A percentile compares a stretch with the other conserved stretches of the same genome.
Conservation (phyloP, 2,797 vertebrate genomes). For the Sternotherus odoratus region DNA sequence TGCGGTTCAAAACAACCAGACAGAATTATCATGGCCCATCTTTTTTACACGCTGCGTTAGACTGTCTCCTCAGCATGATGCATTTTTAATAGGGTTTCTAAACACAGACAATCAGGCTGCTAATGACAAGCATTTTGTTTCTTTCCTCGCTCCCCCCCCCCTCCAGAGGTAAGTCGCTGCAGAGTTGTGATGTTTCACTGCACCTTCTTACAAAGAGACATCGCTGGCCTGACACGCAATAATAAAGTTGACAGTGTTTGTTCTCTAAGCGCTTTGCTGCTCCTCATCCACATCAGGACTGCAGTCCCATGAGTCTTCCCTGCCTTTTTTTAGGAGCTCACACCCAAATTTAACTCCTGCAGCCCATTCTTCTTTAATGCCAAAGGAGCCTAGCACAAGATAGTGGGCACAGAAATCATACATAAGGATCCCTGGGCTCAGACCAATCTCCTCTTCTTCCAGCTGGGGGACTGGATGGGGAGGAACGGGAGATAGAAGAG, state of each 20-base stretch:
- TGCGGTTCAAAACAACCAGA: constrained; percentile 81
- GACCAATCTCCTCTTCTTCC: constrained; percentile 43
- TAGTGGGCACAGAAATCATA: constrained; percentile 44
- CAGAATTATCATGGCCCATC: constrained; percentile 81
- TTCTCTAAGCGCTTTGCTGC: neutral
- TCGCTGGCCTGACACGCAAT: constrained; percentile 29
- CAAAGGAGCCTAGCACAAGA: constrained; percentile 2
- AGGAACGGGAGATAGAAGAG: constrained; percentile 34
- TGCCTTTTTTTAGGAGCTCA: neutral
- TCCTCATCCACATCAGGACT: neutral
- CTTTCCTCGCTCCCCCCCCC: neutral
- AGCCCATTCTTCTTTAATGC: neutral
- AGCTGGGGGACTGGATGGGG: neutral
- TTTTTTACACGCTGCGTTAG: constrained; percentile 73
- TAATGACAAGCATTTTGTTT: constrained; percentile 44
- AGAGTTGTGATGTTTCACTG: constrained; percentile 44
- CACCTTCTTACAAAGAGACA: constrained; percentile 43
- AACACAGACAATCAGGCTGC: constrained; percentile 72
- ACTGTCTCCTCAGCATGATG: constrained; percentile 76
- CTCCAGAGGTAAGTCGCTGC: constrained; percentile 49
- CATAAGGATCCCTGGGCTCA: constrained; percentile 33
- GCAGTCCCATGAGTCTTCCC: neutral
- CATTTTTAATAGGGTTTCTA: constrained; percentile 75
- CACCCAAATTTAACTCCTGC: constrained; percentile 11
- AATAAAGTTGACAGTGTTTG: neutral